Evolutionary conservation across 2,797 vertebrate species (phyloP), one percentile per base, ranked within the genome.

Genomic region (Macropus fuliginosus): DNA sequence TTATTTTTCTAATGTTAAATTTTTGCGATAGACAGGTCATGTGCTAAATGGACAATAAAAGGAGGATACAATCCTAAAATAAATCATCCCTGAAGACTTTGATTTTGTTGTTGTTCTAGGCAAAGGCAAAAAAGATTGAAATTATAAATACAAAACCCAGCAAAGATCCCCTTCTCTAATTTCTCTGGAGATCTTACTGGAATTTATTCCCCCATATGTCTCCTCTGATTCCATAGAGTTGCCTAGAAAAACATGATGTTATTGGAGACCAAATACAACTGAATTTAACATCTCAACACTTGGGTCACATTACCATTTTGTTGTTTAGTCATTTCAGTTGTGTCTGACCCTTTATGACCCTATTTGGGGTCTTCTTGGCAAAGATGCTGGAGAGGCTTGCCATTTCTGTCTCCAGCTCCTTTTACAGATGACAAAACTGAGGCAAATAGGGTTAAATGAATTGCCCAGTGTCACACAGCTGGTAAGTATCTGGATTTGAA

Each of bases 251-350:
- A 98, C 74, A 97, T 97, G 98, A 95, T 98, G 98, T 97, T 98
- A 98, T 97, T 93, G 40, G 96, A 98, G 96, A 98, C 97, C 96
- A 98, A 98, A 98, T 98, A 98, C 98, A 99, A 99, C 98, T 96
- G 98, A 98, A 98, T 98, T 98, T 98, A 99, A 99, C 98, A 98
- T 99, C 98, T 98, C 98, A 98, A 97, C 95, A 93, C 97, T 96
- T 59, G 92, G 96, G 98, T 97, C 98, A 96, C 95, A 94, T 62
- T 96, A 97, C 97, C 97, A 94, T 96, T 97, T 95, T 98, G 96
- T 92, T 95, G n/a, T 56, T 40, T 21, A 21, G 18, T 74, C n/a
- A 21, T 74, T 74, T 74, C n/a, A 21, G n/a, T 40, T 74, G n/a
- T 74, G 6, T 81, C 66, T 40, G n/a, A 81, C 5, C n/a, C n/a